Percentiles rank a stretch among this genome's conserved stretches.
phyloP scores from a whole-genome alignment of 2,888 invertebrate species.

The Stramonita haemastoma region DNA sequence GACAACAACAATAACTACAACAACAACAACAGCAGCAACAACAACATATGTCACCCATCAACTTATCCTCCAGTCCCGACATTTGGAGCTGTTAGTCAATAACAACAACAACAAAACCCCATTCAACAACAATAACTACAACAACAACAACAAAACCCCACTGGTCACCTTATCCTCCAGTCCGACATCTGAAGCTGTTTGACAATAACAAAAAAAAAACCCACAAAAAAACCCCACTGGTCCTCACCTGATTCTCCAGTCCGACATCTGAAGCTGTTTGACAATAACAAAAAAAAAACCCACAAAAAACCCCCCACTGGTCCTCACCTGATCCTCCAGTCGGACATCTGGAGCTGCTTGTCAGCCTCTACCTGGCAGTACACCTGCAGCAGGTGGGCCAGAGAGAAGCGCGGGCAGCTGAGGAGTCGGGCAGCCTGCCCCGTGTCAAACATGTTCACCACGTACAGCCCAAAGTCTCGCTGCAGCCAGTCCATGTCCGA shows the following conservation, averaged over 20 bases:
- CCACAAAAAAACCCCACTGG: too few species aligned
- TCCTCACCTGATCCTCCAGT: constrained; percentile 90
- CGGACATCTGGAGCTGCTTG: constrained; percentile 94
- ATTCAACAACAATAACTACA: too few species aligned
- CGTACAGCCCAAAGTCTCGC: constrained; percentile 93
- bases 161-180: too few species aligned
- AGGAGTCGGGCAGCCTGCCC: constrained; percentile 90
- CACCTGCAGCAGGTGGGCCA: constrained; percentile 85
- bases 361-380: constrained; percentile 89
- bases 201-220: too few species aligned
- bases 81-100: not conserved
- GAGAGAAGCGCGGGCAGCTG: constrained; percentile 84
- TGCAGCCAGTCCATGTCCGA: constrained; percentile 95
- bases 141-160: too few species aligned
- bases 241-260: too few species aligned
- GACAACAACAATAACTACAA: too few species aligned
- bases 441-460: constrained; percentile 98
- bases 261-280: too few species aligned
- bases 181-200: too few species aligned
- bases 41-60: not conserved
- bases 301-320: too few species aligned
- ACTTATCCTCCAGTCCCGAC: not conserved
- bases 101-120: too few species aligned
- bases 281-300: too few species aligned
- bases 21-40: not conserved